Evolutionary conservation across 2,888 invertebrate genomes (phyloP), one percentile per base, ranked within the genome.

Genomic region (Heterodera filipjevi): DNA sequence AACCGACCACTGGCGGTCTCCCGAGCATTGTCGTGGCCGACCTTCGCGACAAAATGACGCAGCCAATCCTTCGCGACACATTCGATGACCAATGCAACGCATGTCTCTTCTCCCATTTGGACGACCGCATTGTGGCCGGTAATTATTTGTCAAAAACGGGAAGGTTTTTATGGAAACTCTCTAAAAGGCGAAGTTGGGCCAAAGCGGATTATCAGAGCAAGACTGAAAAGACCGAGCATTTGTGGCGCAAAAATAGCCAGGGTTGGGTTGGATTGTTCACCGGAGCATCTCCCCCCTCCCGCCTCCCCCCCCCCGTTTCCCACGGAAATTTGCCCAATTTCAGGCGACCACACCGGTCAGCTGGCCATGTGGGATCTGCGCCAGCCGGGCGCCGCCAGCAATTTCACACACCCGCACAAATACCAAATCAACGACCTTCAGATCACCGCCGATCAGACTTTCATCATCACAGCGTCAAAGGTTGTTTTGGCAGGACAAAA

Each of bases 371-470:
- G 95, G 95, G 98, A 99, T 90, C 91, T 96, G 49, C 93, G 94
- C 59, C 84, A 86, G 49, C 75, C 79, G 30, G 80, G 79, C 19
- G 83, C 82, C 33, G 92, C 93, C 3, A 92, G 93, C 16, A 93
- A 85, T 77, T 82, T 86, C 35, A 85, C 84, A 76, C 83, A 83
- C 59, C 71, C 79, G 93, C 93, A 10, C 93, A 92, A 78, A 81
- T 84, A 81, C 80, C 93, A 93, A 85, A 95, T 99, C 86, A 96
- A 95, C 89, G 99, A 99, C 90, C 94, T 99, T 93, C 99, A 99
- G 90, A 92, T 94, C 89, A 95, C 94, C 77, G 94, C 82, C 33
- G 85, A 85, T 44, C 85, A 86, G 73, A 83, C 84, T 16, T 85
- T 89, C 95, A 94, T 99, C 89, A 94, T 99, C 53, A 95, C 99